Percentiles rank a stretch among this genome's conserved stretches.
These are phyloP conservation scores for Peromyscus polionotus DNA, from an alignment of 2,113 vertebrate species.

Conservation along the genomic window DNA sequence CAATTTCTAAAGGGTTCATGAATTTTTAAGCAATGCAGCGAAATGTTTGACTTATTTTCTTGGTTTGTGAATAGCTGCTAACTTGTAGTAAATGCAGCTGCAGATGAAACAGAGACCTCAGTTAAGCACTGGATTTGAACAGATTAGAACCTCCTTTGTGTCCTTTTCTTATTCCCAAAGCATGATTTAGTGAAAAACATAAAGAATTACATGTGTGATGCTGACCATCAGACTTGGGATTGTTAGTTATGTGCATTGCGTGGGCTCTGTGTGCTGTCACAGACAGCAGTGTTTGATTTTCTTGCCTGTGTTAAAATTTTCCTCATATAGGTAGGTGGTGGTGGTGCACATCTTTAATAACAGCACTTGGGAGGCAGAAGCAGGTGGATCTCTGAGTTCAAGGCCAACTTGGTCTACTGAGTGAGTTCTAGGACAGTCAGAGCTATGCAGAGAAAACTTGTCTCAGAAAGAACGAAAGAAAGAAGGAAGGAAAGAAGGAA, in stretches of 20 bases:
- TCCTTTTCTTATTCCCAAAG: slow-evolving; percentile 12
- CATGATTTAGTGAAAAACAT: background rate
- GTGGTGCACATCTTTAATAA: background rate
- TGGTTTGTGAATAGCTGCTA: slow-evolving; percentile 48
- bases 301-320: background rate
- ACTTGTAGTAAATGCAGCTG: background rate
- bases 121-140: background rate
- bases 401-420: background rate
- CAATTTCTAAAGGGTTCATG: background rate
- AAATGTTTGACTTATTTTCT: background rate
- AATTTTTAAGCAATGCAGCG: background rate
- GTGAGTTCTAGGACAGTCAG: background rate
- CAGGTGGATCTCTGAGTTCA: background rate
- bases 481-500: too few relatives aligned
- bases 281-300: background rate
- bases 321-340: background rate
- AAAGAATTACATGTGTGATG: background rate
- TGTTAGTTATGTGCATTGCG: background rate
- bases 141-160: background rate
- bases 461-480: background rate
- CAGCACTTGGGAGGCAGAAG: background rate
- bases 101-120: background rate
- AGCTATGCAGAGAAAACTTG: background rate
- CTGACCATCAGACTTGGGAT: background rate
- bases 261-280: background rate